These are phyloP conservation scores for Argopecten irradians DNA, from an alignment of 1,140 invertebrate species.

Conservation along the genomic window DNA sequence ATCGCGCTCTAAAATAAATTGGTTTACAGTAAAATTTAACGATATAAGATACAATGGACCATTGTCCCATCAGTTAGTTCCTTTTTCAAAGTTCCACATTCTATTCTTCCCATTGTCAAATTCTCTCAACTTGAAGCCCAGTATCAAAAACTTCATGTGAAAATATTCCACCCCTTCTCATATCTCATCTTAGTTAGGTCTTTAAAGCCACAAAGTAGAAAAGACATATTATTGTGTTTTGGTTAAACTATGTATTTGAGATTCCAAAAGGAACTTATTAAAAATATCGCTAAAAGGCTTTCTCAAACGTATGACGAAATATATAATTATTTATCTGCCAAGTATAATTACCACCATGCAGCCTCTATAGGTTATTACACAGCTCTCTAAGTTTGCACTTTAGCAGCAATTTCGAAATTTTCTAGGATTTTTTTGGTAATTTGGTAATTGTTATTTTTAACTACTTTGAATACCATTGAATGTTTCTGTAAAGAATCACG, in stretches of 20 bases:
- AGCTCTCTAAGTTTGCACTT: neutral
- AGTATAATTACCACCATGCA: neutral
- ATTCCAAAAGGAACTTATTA: neutral
- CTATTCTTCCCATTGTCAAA: neutral
- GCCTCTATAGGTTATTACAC: neutral
- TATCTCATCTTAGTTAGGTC: neutral
- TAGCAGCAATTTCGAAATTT: neutral
- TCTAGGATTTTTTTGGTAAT: neutral
- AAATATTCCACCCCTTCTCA: neutral
- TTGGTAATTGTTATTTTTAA: neutral
- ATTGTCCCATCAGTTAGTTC: no score
- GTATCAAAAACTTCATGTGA: no score
- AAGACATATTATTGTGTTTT: neutral
- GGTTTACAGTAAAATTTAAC: no score
- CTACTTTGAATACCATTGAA: neutral
- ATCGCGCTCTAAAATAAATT: no score
- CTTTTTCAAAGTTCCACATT: no score
- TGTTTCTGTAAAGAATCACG: neutral
- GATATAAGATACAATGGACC: no score
- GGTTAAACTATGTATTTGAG: neutral
- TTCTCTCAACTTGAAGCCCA: neutral
- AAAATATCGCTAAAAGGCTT: constrained; percentile 17
- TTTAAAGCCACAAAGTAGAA: neutral
- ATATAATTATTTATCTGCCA: constrained; percentile 5
- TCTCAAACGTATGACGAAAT: neutral